Base-by-base conservation (phyloP, 2,113 vertebrate species). In the Neomonachus schauinslandi region DNA sequence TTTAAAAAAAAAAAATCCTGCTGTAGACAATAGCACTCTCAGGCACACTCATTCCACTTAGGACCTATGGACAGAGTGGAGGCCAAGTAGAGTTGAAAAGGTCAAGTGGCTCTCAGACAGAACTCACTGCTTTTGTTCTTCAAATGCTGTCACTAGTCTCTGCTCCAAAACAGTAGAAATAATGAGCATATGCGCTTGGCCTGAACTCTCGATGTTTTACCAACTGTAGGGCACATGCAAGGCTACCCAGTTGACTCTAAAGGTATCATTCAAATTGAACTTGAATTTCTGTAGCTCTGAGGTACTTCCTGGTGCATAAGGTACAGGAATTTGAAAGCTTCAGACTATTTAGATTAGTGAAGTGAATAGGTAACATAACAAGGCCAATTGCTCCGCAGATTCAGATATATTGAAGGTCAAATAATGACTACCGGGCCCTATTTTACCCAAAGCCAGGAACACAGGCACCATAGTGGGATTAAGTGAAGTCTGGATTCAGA, bases 181-280 rank as follows among this genome's bases (percentile, higher is more conserved):
- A 98, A 98, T 97, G 97, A 98, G 96, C 97, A 95, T 96, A n/a
- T 81, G n/a, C 22, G 88, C 39, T 36, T 98, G 98, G 98, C 98
- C 98, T 99, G 98, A 98, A 98, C 98, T 97, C 96, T 97, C 57
- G 93, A 95, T 97, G 96, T 98, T 98, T 99, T 98, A 98, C 97
- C 95, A 97, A 97, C 97, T 98, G 59, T 97, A 98, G 98, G 97
- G 97, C 98, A 98, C 97, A 97, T 97, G 71, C 97, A 97, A 98
- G 98, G 97, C 98, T 98, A 98, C 97, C 96, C 97, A 98, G 96
- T 81, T 98, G 98, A 98, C 98, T 98, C 98, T 94, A 97, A 98
- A 98, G 96, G 97, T 98, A 98, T 98, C 94, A 98, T 97, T 97
- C 59, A 98, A 76, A 53, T 90, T 94, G 76, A 96, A 97, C 92